Base-by-base conservation (phyloP, 2,113 vertebrate genomes). In the Pantherophis guttatus region DNA sequence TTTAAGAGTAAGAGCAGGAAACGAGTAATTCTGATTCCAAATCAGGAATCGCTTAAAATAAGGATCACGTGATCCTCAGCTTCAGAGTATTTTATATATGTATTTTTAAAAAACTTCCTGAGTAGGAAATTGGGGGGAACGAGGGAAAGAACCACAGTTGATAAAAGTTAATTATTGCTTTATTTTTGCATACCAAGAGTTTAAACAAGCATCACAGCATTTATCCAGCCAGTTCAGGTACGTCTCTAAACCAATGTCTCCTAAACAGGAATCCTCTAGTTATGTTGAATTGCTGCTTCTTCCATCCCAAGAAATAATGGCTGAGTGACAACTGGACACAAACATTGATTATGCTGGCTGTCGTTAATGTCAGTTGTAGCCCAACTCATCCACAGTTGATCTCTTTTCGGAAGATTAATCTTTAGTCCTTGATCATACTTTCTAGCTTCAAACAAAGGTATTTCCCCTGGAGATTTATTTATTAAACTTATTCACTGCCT, bases 1-100 rank as follows among this genome's bases (percentile, higher is more conserved):
- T 95, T 88, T 93, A 94, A 96, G 96, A 94, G 90, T 0, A 0
- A 85, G 59, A 91, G 94, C 0, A 10, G 87, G 91, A 95, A 96
- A 94, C 95, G 95, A 96, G 94, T 93, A 97, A 95, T 91, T 93
- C 93, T 95, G 94, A 96, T 95, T 48, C 95, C 97, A 97, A 97
- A 97, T 97, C 96, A 97, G 96, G 96, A 97, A 97, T 97, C 95
- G 94, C 95, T 96, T 96, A 97, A 96, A 96, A 96, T 96, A 94
- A 97, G 97, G 97, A 95, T 96, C 97, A 96, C 92, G 93, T 96
- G 97, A 97, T 96, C 96, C 96, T 95, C 96, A 95, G 96, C 95
- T 97, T 95, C 95, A 96, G 19, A 87, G 92, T 93, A 93, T 94
- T 95, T 94, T 19, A 52, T 62, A 26, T 87, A 24, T n/a, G 17